Evolutionary conservation across 2,888 invertebrate species (phyloP), one percentile per base, ranked within the genome.

Genomic region (Mycalesis mineus): DNA sequence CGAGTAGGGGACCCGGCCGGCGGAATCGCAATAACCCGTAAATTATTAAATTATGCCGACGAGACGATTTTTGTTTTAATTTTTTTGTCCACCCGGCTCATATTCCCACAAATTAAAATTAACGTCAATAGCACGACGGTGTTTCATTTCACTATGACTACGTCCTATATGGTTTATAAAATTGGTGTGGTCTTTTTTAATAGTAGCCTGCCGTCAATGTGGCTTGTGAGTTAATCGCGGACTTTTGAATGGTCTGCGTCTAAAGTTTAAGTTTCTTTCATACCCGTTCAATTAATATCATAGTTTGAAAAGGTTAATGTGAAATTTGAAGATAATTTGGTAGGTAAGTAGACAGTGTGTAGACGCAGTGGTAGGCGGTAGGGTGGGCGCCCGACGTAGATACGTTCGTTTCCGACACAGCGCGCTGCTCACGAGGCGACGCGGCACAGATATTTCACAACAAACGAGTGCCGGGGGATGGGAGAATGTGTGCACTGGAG

Each of bases 21-120:
- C 70, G 75, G 75, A 74, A 74, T 84, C 78, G 79, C 80, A 82
- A 87, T 86, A 86, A 82, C 80, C 78, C 81, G 73, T 74, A 79
- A 80, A 84, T 87, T 86, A 87, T 87, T 86, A 81, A 84, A 86
- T 87, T 86, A 85, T 80, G 84, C 84, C 76, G 62, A 61, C 57
- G 56, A 39, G 49, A 54, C 56, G 54, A 58, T 44, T 59, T 55
- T 55, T 59, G 54, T 47, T 50, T 59, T 57, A 22, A 22, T 15
- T 59, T 59, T 45, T 55, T 36, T 22, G 22, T 50, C 22, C 17
- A 40, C 64, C 69, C 33, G 14, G 7, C 42, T 33, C 17, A 31
- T 5, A 33, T 22, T 7, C 39, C 40, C 7, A 28, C 29, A 22
- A 40, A 22, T 42, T 42, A 42, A 42, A 22, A 42, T 15, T 42